A percentile compares a stretch with the other conserved stretches of the same genome.
phyloP scores from a whole-genome alignment of 2,113 vertebrate genomes.

The Nerophis lumbriciformis region DNA sequence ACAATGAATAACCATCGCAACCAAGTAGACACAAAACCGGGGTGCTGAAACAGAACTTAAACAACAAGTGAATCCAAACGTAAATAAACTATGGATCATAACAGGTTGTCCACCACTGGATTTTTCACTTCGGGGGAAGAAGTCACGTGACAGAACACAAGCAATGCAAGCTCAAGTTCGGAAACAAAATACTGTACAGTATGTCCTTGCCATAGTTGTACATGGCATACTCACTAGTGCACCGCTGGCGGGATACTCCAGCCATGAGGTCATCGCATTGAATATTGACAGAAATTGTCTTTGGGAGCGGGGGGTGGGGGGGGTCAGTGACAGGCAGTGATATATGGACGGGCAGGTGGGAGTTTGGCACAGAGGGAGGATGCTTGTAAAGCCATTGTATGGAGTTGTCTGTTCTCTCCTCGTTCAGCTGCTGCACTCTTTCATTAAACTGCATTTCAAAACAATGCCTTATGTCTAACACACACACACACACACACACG shows the following conservation, averaged over 20 bases:
- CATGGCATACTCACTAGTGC: constrained; percentile 1
- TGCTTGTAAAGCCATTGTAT: constrained; percentile 23
- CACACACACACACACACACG: constrained; percentile 8
- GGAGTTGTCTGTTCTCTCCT: constrained; percentile 26
- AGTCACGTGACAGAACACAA: no score
- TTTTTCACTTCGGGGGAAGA: no score
- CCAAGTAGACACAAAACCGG: no score
- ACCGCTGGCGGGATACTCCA: constrained; percentile 8
- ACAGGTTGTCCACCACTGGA: no score
- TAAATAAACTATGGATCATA: no score
- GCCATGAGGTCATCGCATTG: constrained; percentile 36
- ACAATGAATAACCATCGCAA: no score
- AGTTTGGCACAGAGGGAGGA: constrained; percentile 32
- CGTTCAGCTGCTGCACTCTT: constrained; percentile 36
- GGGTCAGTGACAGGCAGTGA: constrained; percentile 38
- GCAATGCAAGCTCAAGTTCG: no score
- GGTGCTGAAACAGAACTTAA: no score
- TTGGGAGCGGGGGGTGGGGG: constrained; percentile 19
- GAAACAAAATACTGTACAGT: background rate
- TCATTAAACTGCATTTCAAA: constrained; percentile 29
- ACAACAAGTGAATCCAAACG: no score
- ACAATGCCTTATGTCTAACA: constrained; percentile 22
- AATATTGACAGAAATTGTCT: constrained; percentile 22
- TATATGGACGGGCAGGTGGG: constrained; percentile 48
- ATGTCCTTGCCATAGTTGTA: background rate